Percentiles rank a stretch among this genome's conserved stretches.
Evolutionary conservation across 1,140 invertebrate species (phyloP).

Genomic region (Drosophila hydei): DNA sequence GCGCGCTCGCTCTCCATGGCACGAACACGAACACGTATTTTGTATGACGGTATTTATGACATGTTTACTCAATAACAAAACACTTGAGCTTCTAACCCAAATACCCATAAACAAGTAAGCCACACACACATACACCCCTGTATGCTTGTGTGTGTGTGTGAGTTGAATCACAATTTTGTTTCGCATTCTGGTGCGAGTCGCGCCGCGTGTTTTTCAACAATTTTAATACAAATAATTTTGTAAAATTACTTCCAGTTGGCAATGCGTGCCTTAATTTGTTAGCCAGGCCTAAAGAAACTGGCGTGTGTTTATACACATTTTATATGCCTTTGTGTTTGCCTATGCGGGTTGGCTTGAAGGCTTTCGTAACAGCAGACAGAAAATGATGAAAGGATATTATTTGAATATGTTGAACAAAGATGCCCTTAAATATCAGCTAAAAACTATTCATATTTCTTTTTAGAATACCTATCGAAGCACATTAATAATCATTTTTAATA

Average conservation of each 20-base stretch:
- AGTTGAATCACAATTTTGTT: conserved; percentile 15
- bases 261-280: conserved; percentile 43
- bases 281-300: neutral
- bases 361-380: too few relatives aligned
- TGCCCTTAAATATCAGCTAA: too few relatives aligned
- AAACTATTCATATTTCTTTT: neutral
- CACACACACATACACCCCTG: conserved; percentile 29
- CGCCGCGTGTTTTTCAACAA: conserved; percentile 17
- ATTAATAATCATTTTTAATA: conserved; percentile 2
- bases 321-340: neutral
- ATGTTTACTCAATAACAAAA: conserved; percentile 78
- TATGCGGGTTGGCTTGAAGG: too few relatives aligned
- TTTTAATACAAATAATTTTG: conserved; percentile 27
- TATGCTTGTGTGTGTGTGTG: neutral
- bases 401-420: too few relatives aligned
- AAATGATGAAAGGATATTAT: too few relatives aligned
- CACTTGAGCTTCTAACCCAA: conserved; percentile 76
- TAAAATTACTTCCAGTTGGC: conserved; percentile 32
- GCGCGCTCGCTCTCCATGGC: conserved; percentile 7
- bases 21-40: conserved; percentile 60
- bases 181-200: conserved; percentile 4
- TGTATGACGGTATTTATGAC: conserved; percentile 74
- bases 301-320: neutral
- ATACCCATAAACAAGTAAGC: conserved; percentile 73
- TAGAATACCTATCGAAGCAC: neutral